phyloP scores from a whole-genome alignment of 1,140 invertebrate genomes.

The Camponotus pennsylvanicus region DNA sequence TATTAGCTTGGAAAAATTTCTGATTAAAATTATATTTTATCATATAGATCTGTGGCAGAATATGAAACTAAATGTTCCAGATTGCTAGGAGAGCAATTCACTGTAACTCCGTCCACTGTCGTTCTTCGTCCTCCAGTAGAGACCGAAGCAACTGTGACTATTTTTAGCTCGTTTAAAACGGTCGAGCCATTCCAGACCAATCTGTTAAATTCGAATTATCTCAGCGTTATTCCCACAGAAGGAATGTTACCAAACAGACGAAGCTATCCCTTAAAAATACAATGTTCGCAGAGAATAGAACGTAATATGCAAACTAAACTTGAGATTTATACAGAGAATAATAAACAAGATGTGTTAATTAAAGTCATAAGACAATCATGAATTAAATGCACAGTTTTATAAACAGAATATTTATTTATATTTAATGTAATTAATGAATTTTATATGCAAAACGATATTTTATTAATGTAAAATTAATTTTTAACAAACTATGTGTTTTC shows the following conservation, averaged over 20 bases:
- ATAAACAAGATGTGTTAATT: slow-evolving; percentile 75
- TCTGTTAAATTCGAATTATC: slow-evolving; percentile 69
- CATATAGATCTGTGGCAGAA: slow-evolving; percentile 51
- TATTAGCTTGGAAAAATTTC: neutral
- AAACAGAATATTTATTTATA: slow-evolving; percentile 53
- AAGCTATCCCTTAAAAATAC: slow-evolving; percentile 73
- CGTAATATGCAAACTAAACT: slow-evolving; percentile 71
- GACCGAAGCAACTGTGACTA: slow-evolving; percentile 74
- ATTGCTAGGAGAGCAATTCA: slow-evolving; percentile 66
- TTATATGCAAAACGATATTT: slow-evolving; percentile 60
- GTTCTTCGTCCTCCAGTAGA: slow-evolving; percentile 68
- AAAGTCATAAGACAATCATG: slow-evolving; percentile 65
- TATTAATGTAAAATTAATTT: slow-evolving; percentile 61
- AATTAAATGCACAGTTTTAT: slow-evolving; percentile 20
- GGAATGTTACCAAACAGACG: slow-evolving; percentile 78
- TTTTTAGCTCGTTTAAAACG: slow-evolving; percentile 69
- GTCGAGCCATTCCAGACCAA: slow-evolving; percentile 75
- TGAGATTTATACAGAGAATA: slow-evolving; percentile 77
- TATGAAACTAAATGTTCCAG: neutral
- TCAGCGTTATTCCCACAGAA: slow-evolving; percentile 75
- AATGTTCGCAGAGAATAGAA: slow-evolving; percentile 73
- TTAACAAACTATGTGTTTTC: slow-evolving; percentile 19
- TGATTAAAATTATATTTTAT: slow-evolving; percentile 24
- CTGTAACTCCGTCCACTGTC: slow-evolving; percentile 67
- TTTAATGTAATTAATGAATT: slow-evolving; percentile 33